phyloP scores from a whole-genome alignment of 2,113 vertebrate genomes.

The Notiomystis cincta region DNA sequence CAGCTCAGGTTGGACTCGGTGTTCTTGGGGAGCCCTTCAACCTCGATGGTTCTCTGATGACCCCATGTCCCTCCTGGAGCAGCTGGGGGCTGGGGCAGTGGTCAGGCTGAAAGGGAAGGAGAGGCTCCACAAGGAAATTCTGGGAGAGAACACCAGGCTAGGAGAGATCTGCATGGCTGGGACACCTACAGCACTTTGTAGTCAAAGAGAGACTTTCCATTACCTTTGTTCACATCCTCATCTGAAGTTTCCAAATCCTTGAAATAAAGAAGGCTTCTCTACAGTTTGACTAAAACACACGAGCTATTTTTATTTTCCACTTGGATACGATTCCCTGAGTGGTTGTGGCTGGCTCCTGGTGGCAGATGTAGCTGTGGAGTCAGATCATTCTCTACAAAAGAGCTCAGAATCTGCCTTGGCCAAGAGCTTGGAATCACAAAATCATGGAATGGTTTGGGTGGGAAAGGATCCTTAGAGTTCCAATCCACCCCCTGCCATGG shows the following conservation, averaged over 20 bases:
- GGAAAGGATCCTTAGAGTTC: neutral
- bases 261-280: neutral
- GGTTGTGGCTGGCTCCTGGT: rapidly evolving
- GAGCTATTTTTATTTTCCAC: neutral
- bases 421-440: neutral
- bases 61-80: neutral
- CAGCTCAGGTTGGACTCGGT: neutral
- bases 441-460: neutral
- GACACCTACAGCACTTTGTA: neutral
- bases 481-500: neutral
- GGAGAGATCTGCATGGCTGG: neutral
- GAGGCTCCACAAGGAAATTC: neutral
- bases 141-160: neutral
- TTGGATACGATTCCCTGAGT: rapidly evolving
- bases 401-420: neutral
- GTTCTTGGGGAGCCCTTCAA: neutral
- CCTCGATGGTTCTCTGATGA: rapidly evolving
- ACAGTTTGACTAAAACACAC: neutral
- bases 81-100: neutral
- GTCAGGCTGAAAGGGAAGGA: neutral
- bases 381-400: neutral
- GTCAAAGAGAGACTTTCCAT: neutral
- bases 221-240: neutral
- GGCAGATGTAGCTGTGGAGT: neutral
- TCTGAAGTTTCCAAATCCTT: neutral